Evolutionary conservation across 2,113 vertebrate species (phyloP), one percentile per base, ranked within the genome.

Genomic region (Dicentrarchus labrax): DNA sequence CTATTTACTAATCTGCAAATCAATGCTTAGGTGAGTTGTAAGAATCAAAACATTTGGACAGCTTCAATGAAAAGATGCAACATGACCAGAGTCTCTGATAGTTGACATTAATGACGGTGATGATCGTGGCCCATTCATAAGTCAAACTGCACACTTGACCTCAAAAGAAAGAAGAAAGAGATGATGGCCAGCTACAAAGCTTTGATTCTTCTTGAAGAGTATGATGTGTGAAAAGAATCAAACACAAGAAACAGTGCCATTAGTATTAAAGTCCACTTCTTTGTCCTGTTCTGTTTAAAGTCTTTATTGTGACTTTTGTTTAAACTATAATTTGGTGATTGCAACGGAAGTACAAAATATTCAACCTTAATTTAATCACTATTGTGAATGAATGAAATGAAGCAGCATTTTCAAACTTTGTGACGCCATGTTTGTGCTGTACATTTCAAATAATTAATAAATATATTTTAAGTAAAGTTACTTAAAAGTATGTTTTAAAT

Each of bases 141-240:
- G 54, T 60, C 72, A 82, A 84, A 69, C 15, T 83, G 72, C 19
- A 78, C 69, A 78, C 24, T 73, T 53, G 43, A 85, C 54, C 60
- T 92, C 59, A 53, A 67, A 84, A 48, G 45, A 39, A 9, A 71
- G 43, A 77, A 75, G 4, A 83, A 72, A 72, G 22, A 66, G 6
- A 24, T 61, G n/a, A 24, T 6, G 15, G 21, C 1, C 5, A 45
- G 43, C 22, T 41, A 38, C 66, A 82, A 79, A 81, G 19, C 65
- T 71, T 47, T 48, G 0, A 71, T 56, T n/a, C 59, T 13, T 30
- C 78, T 51, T 76, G 77, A 87, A 67, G 61, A 76, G 16, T n/a
- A 17, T 4, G 8, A 79, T 5, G 51, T 81, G 56, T 51, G 70
- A 79, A 69, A 24, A n/a, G 8, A n/a, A 39, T 51, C 13, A 57